A percentile compares a stretch with the other conserved stretches of the same genome.
These are phyloP conservation scores for Philereme transversata DNA, from an alignment of 2,888 invertebrate species.

Conservation along the genomic window DNA sequence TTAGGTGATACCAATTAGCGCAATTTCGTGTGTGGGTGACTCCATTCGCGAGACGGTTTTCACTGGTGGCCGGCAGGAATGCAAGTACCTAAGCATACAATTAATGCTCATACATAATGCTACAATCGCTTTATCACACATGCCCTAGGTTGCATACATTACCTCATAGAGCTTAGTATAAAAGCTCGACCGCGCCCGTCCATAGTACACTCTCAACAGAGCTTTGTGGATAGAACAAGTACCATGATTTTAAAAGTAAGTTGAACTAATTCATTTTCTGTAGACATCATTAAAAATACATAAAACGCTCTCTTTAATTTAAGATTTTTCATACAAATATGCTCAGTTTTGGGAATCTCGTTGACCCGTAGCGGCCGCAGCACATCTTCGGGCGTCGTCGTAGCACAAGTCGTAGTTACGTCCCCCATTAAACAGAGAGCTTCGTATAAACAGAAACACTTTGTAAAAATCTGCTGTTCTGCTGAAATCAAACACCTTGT, in stretches of 20 bases:
- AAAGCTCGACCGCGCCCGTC: constrained; percentile 56
- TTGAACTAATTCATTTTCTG: constrained; percentile 26
- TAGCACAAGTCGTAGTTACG: background rate
- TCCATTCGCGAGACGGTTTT: background rate
- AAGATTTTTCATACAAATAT: constrained; percentile 7
- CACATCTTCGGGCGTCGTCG: no score
- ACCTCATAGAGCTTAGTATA: constrained; percentile 59
- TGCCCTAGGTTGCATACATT: constrained; percentile 50
- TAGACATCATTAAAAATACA: background rate
- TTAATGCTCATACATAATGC: constrained; percentile 47
- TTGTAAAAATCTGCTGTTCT: no score
- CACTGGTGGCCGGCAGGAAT: background rate
- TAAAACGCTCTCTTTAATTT: background rate
- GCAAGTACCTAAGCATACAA: constrained; percentile 14
- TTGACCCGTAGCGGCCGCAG: constrained; percentile 11
- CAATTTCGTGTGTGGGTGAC: no score
- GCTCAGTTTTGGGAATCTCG: constrained; percentile 6
- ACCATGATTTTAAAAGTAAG: constrained; percentile 74
- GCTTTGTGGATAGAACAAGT: constrained; percentile 56
- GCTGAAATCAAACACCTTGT: no score
- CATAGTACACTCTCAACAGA: constrained; percentile 54
- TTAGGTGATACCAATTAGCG: no score
- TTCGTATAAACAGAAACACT: no score
- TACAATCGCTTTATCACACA: constrained; percentile 55
- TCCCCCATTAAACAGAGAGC: no score